phyloP scores from a whole-genome alignment of 2,113 vertebrate genomes.

The Prunella himalayana region DNA sequence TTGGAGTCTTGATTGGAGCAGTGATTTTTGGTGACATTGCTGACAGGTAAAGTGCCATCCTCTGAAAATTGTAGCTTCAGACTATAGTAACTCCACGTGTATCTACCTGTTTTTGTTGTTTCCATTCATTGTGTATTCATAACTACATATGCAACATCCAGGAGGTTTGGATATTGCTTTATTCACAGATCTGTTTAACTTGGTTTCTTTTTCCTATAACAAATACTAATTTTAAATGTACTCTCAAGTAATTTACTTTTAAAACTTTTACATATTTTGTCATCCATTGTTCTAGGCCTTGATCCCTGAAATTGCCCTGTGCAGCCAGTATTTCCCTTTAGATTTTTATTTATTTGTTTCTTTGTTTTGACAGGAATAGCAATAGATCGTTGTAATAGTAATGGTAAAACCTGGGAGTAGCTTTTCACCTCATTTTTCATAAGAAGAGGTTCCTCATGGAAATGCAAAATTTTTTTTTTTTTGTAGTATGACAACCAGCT shows the following conservation, averaged over 20 bases:
- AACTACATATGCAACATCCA: not conserved
- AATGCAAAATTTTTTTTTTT: not conserved
- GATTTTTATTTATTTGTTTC: not conserved
- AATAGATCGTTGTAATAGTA: not conserved
- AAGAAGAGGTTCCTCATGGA: not conserved
- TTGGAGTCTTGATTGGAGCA: conserved; percentile 88
- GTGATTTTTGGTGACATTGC: conserved; percentile 88
- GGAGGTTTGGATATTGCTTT: not conserved
- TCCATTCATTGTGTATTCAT: not conserved
- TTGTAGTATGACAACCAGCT: not conserved
- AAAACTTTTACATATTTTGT: not conserved
- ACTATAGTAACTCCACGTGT: not conserved
- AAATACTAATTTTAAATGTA: not conserved
- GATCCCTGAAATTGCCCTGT: not conserved
- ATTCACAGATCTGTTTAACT: not conserved
- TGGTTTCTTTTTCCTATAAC: not conserved
- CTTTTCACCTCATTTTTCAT: not conserved
- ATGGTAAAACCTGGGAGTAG: not conserved
- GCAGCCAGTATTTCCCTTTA: not conserved
- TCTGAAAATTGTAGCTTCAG: not conserved
- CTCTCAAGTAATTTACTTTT: not conserved
- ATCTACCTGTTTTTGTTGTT: not conserved
- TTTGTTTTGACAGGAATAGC: not conserved
- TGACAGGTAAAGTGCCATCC: conserved; percentile 80
- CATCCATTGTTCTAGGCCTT: not conserved